Evolutionary conservation across 2,888 invertebrate species (phyloP), one percentile per base, ranked within the genome.

Genomic region (Diarsia rubi): DNA sequence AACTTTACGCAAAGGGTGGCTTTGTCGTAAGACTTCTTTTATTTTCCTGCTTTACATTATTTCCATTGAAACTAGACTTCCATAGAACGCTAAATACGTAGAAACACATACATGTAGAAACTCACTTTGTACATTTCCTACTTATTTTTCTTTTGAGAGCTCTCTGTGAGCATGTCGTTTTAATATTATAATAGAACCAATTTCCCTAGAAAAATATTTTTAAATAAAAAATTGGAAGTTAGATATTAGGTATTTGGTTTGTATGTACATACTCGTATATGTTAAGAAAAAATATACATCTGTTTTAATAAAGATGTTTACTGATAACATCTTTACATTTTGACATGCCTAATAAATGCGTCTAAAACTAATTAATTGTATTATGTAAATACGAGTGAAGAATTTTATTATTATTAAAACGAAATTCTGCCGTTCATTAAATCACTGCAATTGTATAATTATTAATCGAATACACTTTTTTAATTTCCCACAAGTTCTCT

Each of bases 351-450:
- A 47, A 59, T 72, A 64, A 71, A 79, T 52, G 21, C 49, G 63
- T 60, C 49, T 24, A 27, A 57, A 27, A 16, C 9, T 27, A 73
- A 81, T 71, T 69, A 62, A 74, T 79, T 62, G n/a, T 21, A 57
- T 49, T 68, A 78, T 65, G 54, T 49, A 66, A 81, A 73, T 77
- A 49, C 8, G n/a, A 60, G 27, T 4, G 8, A 65, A 45, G 21
- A 14, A 11, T 45, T 24, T 45, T 0, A 27, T 37, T n/a, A n/a
- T n/a, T n/a, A n/a, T n/a, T n/a, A n/a, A n/a, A n/a, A n/a, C n/a
- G n/a, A n/a, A n/a, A n/a, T n/a, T n/a, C n/a, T n/a, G n/a, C n/a
- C n/a, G n/a, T n/a, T n/a, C n/a, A n/a, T n/a, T n/a, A n/a, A n/a
- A n/a, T n/a, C n/a, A 6, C 14, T 54, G 54, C 12, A 14, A 14